A percentile compares a stretch with the other conserved stretches of the same genome.
Conservation (phyloP, 2,113 vertebrate species). For the Talpa occidentalis region DNA sequence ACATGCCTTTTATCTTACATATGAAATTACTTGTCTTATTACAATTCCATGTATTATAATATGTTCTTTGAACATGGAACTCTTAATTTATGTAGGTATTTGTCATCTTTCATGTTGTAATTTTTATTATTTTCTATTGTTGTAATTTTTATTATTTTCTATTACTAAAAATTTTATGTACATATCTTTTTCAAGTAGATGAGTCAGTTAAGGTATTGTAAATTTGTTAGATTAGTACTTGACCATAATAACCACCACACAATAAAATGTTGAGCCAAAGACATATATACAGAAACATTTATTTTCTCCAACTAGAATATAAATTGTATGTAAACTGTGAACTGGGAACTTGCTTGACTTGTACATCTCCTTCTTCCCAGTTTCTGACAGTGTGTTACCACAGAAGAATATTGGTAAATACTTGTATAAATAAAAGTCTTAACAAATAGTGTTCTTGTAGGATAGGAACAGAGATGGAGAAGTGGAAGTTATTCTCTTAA, state of each 20-base stretch:
- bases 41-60: background rate
- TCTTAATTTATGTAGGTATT: background rate
- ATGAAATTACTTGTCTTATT: background rate
- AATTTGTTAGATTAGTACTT: background rate
- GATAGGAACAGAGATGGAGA: background rate
- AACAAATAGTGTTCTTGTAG: background rate
- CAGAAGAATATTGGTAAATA: background rate
- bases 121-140: slow-evolving; percentile 3
- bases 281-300: background rate
- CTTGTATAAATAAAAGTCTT: background rate
- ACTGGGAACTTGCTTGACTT: background rate
- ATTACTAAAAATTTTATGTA: background rate
- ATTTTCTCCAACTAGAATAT: background rate
- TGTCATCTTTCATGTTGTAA: background rate
- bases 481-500: background rate
- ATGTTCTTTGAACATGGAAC: no score
- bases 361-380: background rate
- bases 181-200: background rate
- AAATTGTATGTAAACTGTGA: background rate
- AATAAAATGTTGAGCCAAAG: background rate
- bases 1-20: slow-evolving; percentile 9
- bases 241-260: background rate
- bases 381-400: background rate
- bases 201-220: background rate
- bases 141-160: no score